Evolutionary conservation across 2,113 vertebrate species (phyloP), one percentile per base, ranked within the genome.

Genomic region (Menura novaehollandiae): DNA sequence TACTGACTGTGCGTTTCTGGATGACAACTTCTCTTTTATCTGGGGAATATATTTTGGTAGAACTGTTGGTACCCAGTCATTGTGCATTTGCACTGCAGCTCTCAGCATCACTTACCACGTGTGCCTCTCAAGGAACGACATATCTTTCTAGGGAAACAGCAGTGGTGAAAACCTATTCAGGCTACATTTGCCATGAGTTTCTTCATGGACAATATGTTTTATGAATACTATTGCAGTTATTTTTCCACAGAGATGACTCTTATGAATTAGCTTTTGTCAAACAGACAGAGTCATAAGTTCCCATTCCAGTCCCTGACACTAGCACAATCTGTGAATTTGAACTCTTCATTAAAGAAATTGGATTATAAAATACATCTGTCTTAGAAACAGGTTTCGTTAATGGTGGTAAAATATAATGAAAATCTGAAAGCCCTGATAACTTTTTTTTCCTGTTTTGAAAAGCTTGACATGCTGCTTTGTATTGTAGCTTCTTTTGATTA

Each of bases 261-360:
- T 71, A 47, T 77, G 92, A 92, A 92, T 91, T 81, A 81, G 27
- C 21, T 95, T 95, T 91, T 92, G 49, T 88, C 55, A 92, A 62
- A 59, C 5, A 71, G 27, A 53, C 6, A 37, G 73, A 84, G n/a
- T 43, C 63, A 43, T 76, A 74, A 51, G 51, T 93, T 94, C 35
- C 71, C 28, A 51, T 85, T 91, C 22, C 30, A 51, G 32, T 74
- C 39, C 33, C 43, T 84, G 88, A 74, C 47, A 74, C 16, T 10
- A 71, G 63, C 27, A 52, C 71, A 93, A 14, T 64, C 69, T 89
- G 52, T 51, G 46, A 24, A 32, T 81, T 92, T 78, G 76, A 90
- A 77, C 43, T 35, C 76, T 59, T 71, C 59, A 59, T 91, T 95
- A 77, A 86, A 85, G 52, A 89, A 82, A 89, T n/a, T 60, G 44